Base-by-base conservation (phyloP, 2,888 invertebrate genomes). In the Coenonympha arcania region DNA sequence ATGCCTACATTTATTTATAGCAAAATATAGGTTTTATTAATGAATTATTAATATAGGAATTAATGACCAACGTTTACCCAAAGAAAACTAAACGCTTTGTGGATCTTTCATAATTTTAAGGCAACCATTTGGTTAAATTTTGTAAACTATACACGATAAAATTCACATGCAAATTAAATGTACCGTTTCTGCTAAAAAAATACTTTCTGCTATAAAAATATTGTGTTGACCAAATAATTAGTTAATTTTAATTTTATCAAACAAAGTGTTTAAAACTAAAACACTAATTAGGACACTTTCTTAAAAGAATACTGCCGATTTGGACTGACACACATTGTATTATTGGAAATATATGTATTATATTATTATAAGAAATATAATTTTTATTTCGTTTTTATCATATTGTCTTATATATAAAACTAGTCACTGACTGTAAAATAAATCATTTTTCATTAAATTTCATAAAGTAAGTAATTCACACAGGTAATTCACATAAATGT, bases 281-380 rank as follows among this genome's bases (percentile, higher is more conserved):
- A n/a, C n/a, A n/a, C n/a, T 26, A 9, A 18, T 34, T 13, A 36
- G 18, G 13, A 22, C 11, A n/a, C n/a, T 20, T 4, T 28, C 22
- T 36, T 6, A 0, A 22, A 43, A 33, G 43, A 50, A 48, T 56
- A 71, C 72, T 74, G 74, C 73, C 72, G 47, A 54, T 60, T 69
- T 69, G 71, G 70, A 70, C 67, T 68, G 65, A 68, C 44, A 43
- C 24, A 13, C 50, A 37, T 16, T 40, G 36, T 44, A 26, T 33
- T 37, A 42, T 30, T 40, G 2, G 31, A 19, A 42, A 43, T 36
- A 39, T 11, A 31, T 24, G 19, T 15, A 8, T 16, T 9, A 4
- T 26, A 9, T n/a, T 22, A 13, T 24, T n/a, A 26, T 3, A 16
- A 16, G 6, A 19, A 34, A 6, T 13, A 22, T 37, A 3, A 13